phyloP scores from a whole-genome alignment of 2,797 vertebrate species.

The Anolis apletophallus region DNA sequence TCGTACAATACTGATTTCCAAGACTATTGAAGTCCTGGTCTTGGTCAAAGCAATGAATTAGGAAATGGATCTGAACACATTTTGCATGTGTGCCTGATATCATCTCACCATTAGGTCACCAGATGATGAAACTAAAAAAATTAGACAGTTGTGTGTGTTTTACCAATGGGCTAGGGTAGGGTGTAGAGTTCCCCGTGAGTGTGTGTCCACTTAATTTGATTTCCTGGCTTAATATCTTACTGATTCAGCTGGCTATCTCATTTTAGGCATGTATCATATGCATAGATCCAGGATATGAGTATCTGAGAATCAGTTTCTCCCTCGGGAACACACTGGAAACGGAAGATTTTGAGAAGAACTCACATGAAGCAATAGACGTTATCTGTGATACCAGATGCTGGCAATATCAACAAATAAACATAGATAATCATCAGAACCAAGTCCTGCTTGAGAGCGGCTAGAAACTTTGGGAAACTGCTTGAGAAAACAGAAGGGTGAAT shows the following conservation, averaged over 20 bases:
- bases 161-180: conserved; percentile 51
- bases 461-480: neutral
- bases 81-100: conserved; percentile 43
- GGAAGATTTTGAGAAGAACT: neutral
- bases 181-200: conserved; percentile 60
- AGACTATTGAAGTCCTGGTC: conserved; percentile 28
- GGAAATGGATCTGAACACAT: conserved; percentile 29
- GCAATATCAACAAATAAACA: neutral
- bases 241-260: conserved; percentile 65
- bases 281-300: conserved; percentile 40
- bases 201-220: conserved; percentile 69
- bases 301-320: conserved; percentile 39
- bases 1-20: neutral
- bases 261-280: conserved; percentile 45
- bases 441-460: neutral
- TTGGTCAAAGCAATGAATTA: conserved; percentile 39
- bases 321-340: conserved; percentile 39
- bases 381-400: neutral
- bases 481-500: neutral
- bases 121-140: conserved; percentile 68
- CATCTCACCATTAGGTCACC: conserved; percentile 68
- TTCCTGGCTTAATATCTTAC: conserved; percentile 70
- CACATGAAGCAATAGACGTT: neutral
- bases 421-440: neutral
- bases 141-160: conserved; percentile 65